Base-by-base conservation (phyloP, 1,140 invertebrate species). In the Drosophila pectinifera region DNA sequence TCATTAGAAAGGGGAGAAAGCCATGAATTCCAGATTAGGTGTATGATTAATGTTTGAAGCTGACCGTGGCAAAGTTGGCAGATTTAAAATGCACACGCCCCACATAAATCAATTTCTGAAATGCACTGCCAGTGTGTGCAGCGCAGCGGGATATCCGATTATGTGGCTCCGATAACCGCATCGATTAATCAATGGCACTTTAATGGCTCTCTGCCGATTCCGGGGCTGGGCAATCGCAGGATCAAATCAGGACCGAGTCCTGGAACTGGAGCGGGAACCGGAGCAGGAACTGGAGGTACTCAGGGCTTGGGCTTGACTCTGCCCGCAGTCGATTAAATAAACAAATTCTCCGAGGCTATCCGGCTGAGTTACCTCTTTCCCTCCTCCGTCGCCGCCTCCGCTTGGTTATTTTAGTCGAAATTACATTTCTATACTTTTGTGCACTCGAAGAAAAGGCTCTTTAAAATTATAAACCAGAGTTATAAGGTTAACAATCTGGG, bases 1-100 rank as follows among this genome's bases (percentile, higher is more conserved):
- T 74, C 73, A 85, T 86, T 84, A 77, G 67, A 61, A 28, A 48
- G 51, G 49, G 54, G 26, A 39, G 57, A 61, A 73, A 54, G 68
- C 55, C 69, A 73, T 74, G 72, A 73, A 74, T 74, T 31, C 24
- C 42, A 73, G 69, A 73, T 74, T 74, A 73, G 57, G 43, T 48
- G 22, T 54, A 62, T 54, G 49, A 62, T 74, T 73, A 46, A 73
- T 74, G 72, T 41, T 72, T 45, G 28, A 51, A 46, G 36, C 55
- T 73, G 68, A 73, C 68, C 49, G n/a, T 51, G 61, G 26, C 34
- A 34, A 39, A 42, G 58, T 48, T 34, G 26, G 6, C 43, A 24
- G 45, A 53, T 68, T 68, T 67, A 65, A 65, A 68, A 68, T 72
- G 31, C 53, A 41, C 34, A 20, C 24, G 49, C 49, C 38, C 42